These are phyloP conservation scores for Lampropteryx suffumata DNA, from an alignment of 2,888 invertebrate species.

Conservation along the genomic window DNA sequence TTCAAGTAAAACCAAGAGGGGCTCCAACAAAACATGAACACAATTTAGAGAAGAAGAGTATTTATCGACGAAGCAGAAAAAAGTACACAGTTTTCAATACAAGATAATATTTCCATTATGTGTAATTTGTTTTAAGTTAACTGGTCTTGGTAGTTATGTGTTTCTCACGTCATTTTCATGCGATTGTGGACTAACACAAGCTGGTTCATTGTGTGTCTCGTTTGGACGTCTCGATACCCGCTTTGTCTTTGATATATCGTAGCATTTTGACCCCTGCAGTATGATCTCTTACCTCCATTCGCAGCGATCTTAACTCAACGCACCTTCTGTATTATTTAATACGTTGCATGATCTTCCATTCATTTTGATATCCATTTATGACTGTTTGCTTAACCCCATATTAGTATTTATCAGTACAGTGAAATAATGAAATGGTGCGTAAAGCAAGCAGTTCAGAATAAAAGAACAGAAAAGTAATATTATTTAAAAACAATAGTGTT, in stretches of 20 bases:
- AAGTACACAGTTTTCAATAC: slow-evolving; percentile 53
- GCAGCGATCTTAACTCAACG: slow-evolving; percentile 69
- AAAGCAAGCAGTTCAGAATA: slow-evolving; percentile 55
- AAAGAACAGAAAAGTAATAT: slow-evolving; percentile 60
- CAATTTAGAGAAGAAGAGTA: slow-evolving; percentile 54
- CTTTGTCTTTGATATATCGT: slow-evolving; percentile 72
- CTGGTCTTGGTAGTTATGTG: slow-evolving; percentile 74
- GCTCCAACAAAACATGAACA: slow-evolving; percentile 70
- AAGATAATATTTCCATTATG: slow-evolving; percentile 57
- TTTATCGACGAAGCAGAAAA: slow-evolving; percentile 56
- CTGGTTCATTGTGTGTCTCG: slow-evolving; percentile 55
- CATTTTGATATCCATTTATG: slow-evolving; percentile 27
- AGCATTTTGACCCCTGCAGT: slow-evolving; percentile 73
- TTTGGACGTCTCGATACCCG: slow-evolving; percentile 64
- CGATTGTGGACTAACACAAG: slow-evolving; percentile 74
- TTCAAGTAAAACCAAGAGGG: slow-evolving; percentile 77
- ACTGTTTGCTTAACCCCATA: slow-evolving; percentile 38
- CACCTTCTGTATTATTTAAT: slow-evolving; percentile 56
- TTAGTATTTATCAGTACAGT: slow-evolving; percentile 6
- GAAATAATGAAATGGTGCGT: slow-evolving; percentile 21
- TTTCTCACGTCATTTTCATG: slow-evolving; percentile 69
- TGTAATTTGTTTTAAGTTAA: slow-evolving; percentile 59
- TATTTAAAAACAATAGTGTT: slow-evolving; percentile 40
- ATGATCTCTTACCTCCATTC: slow-evolving; percentile 63
- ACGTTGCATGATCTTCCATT: slow-evolving; percentile 70